Conservation (phyloP, 2,113 vertebrate genomes). For the Clupea harengus region DNA sequence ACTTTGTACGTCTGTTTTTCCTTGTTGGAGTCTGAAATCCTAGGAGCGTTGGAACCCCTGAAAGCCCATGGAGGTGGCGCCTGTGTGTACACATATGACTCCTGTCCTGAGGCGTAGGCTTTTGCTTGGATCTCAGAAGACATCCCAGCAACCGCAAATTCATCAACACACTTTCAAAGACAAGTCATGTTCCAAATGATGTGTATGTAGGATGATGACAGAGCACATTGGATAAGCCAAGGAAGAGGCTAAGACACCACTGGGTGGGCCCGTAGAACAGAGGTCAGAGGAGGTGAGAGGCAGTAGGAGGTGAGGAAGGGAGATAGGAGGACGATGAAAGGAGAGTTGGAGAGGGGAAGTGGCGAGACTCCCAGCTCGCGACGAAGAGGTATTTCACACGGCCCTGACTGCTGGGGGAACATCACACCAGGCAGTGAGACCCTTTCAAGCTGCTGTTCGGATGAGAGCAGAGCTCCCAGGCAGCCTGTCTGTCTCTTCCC, state of each 20-base stretch:
- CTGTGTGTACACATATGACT: neutral
- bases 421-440: conserved; percentile 20
- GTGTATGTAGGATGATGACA: no score
- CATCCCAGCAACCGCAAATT: no score
- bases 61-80: neutral
- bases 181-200: no score
- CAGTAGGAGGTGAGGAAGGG: neutral
- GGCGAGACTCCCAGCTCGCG: neutral
- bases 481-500: neutral
- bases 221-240: no score
- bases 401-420: conserved; percentile 26
- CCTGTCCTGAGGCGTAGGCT: neutral
- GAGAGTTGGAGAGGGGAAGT: neutral
- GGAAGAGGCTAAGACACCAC: no score
- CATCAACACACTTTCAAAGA: no score
- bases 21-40: neutral
- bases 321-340: neutral
- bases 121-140: no score
- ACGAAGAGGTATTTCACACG: conserved; percentile 53
- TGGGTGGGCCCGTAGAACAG: no score
- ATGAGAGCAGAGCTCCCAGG: conserved; percentile 27
- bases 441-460: conserved; percentile 43
- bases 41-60: neutral
- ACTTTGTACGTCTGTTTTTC: neutral
- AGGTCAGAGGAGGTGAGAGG: neutral